Conservation (phyloP, 92 coral and sea anemone species). For the Actinostola sp. region DNA sequence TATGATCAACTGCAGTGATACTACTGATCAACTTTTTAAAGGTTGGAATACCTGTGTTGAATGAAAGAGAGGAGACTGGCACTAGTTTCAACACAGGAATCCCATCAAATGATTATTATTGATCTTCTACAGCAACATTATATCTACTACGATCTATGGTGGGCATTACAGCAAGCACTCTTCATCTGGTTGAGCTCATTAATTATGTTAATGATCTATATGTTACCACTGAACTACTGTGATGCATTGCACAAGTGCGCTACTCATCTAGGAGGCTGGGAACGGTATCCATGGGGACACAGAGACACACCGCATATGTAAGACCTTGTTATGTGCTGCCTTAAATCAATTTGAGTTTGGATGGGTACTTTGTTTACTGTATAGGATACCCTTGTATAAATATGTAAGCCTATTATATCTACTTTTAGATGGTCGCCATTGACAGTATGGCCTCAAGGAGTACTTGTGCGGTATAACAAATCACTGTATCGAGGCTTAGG, state of each 20-base stretch:
- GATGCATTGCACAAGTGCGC: conserved; percentile 96
- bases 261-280: conserved; percentile 96
- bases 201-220: conserved; percentile 85
- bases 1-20: no score
- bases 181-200: conserved; percentile 95
- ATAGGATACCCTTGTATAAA: no score
- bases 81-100: no score
- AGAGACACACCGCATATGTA: conserved; percentile 91
- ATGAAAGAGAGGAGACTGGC: no score
- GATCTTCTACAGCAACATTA: conserved; percentile 88
- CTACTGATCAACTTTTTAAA: no score
- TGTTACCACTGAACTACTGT: conserved; percentile 91
- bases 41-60: no score
- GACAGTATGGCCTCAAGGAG: conserved; percentile 98
- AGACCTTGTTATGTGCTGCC: no score
- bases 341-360: no score
- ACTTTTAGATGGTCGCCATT: conserved; percentile 86
- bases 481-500: conserved; percentile 87
- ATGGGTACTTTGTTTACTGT: no score
- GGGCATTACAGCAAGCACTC: conserved; percentile 95
- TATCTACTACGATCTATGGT: conserved; percentile 96
- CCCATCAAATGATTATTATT: no score
- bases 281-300: conserved; percentile 79
- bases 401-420: no score
- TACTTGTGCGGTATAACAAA: conserved; percentile 89